Percentiles rank a stretch among this genome's conserved stretches.
Conservation (phyloP, 2,113 vertebrate genomes). For the Mustelus asterias region DNA sequence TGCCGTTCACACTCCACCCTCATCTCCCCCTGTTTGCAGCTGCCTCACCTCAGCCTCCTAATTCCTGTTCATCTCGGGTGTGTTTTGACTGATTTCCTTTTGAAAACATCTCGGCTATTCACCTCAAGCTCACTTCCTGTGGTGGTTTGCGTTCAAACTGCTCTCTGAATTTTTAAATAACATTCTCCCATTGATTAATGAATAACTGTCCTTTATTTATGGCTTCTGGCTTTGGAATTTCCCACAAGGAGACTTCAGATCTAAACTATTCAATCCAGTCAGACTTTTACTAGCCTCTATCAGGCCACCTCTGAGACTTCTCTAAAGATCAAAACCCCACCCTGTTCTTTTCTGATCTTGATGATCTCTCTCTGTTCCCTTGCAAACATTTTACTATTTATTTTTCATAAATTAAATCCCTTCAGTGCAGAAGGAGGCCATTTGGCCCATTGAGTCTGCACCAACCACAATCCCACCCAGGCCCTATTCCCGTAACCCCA, state of each 20-base stretch:
- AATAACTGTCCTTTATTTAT: not conserved
- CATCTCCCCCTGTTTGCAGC: not conserved
- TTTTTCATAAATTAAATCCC: too few species aligned
- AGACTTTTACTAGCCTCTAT: not conserved
- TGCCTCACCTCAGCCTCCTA: too few species aligned
- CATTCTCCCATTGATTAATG: not conserved
- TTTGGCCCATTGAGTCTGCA: too few species aligned
- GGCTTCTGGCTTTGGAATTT: not conserved
- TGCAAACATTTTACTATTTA: too few species aligned
- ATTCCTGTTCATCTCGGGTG: not conserved
- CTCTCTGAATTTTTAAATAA: not conserved
- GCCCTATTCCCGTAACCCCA: too few species aligned
- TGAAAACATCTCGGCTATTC: not conserved
- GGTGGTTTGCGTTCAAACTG: not conserved
- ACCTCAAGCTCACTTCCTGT: not conserved
- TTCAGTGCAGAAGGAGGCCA: too few species aligned
- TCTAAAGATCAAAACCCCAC: not conserved
- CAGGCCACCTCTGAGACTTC: not conserved
- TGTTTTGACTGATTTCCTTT: not conserved
- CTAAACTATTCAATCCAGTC: not conserved
- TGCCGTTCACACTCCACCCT: not conserved
- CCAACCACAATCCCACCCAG: too few species aligned
- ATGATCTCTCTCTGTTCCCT: too few species aligned
- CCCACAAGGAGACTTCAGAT: not conserved
- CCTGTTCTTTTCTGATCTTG: not conserved